phyloP scores from a whole-genome alignment of 2,888 invertebrate species.

The Phorcus lineatus region DNA sequence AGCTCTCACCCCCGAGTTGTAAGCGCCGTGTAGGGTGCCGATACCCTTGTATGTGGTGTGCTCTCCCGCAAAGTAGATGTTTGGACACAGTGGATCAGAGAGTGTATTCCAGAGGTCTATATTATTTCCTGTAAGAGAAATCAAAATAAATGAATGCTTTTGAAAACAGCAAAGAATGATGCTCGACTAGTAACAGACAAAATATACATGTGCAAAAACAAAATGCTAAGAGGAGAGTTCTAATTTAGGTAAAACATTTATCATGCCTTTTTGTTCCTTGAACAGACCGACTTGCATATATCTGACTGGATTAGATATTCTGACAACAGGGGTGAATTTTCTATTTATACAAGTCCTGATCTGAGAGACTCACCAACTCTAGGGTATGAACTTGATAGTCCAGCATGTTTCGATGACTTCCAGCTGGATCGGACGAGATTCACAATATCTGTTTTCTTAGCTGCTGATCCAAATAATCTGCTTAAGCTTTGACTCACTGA shows the following conservation, averaged over 20 bases:
- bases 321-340: no score
- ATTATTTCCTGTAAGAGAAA: constrained; percentile 28
- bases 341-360: no score
- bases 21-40: constrained; percentile 62
- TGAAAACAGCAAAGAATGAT: no score
- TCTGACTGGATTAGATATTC: no score
- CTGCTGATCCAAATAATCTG: constrained; percentile 56
- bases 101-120: constrained; percentile 49
- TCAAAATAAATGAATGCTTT: not conserved
- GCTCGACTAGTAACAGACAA: no score
- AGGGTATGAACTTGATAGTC: constrained; percentile 56
- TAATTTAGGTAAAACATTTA: no score
- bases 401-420: constrained; percentile 49
- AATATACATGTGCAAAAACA: no score
- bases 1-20: constrained; percentile 56
- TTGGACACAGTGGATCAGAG: constrained; percentile 57
- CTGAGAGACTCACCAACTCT: constrained; percentile 48
- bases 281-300: no score
- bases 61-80: constrained; percentile 65
- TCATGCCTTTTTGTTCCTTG: no score
- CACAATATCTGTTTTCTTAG: constrained; percentile 47
- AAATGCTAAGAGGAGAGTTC: no score
- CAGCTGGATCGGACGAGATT: constrained; percentile 58
- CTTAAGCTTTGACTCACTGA: constrained; percentile 46
- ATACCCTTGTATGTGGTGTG: constrained; percentile 52